Evolutionary conservation across 2,888 invertebrate species (phyloP).

Genomic region (Zele albiditarsus): DNA sequence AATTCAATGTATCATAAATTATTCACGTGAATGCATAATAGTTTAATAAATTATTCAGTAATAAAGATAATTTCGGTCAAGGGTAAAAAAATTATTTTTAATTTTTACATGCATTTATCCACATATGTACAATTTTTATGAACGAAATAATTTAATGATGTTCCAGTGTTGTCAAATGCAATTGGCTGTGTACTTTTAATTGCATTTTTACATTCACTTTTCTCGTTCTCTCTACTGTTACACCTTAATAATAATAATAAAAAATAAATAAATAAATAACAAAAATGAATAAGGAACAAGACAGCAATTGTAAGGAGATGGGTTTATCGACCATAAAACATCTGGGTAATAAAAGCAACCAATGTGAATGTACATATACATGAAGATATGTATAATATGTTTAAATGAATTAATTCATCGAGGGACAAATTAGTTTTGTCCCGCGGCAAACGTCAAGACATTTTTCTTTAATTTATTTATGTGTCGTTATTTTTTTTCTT

Average conservation of each 20-base stretch:
- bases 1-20: no score
- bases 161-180: neutral
- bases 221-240: neutral
- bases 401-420: conserved; percentile 62
- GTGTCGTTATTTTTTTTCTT: neutral
- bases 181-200: neutral
- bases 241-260: neutral
- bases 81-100: neutral
- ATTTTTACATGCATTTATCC: no score
- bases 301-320: conserved; percentile 2
- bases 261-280: neutral
- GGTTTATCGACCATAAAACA: conserved; percentile 54
- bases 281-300: neutral
- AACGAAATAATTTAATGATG: no score
- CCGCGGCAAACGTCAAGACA: conserved; percentile 21
- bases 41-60: neutral
- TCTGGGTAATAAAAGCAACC: conserved; percentile 58
- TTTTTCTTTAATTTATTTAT: neutral
- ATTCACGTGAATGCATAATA: neutral
- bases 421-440: conserved; percentile 60
- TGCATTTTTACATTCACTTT: neutral
- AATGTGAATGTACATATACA: conserved; percentile 15
- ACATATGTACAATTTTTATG: no score
- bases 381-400: conserved; percentile 54
- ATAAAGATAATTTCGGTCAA: neutral